Evolutionary conservation across 2,113 vertebrate genomes (phyloP), one percentile per base, ranked within the genome.

Genomic region (Notarius quadriscutis): DNA sequence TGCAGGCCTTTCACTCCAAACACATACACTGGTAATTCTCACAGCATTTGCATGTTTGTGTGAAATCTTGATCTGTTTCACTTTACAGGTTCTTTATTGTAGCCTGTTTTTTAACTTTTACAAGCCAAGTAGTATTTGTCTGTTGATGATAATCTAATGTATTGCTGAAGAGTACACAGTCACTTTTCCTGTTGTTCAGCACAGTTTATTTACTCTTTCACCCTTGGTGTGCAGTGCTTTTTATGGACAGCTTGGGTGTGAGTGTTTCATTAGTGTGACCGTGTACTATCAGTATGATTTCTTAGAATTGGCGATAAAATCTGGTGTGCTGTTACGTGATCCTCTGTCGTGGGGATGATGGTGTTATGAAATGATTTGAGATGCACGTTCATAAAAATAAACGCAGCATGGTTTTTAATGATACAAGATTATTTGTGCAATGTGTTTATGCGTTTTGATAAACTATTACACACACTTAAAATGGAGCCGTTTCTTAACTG

Each of bases 21-120:
- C 48, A 30, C 58, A 50, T 4, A 50, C 22, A 27, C 34, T 58
- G 87, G 72, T 81, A 82, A 87, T 87, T 85, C 12, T n/a, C 27
- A 22, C 9, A 65, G 34, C 2, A 83, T 86, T 79, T 83, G 81
- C 63, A 86, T 80, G 65, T 83, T 88, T 90, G 63, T 81, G 58
- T 25, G 50, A 25, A 51, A 53, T 88, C 63, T 62, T 83, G 48
- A 83, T 87, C 62, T 75, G 30, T 30, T 69, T 53, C 11, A 65
- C 55, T 81, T 9, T 55, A 17, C 1, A 82, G 34, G 48, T 5
- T 72, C 25, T 41, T 55, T 51, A 81, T 18, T 50, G 25, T 22
- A 34, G 30, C 84, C n/a, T 79, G 75, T 1, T 1, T 62, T 18
- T 50, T 57, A 4, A 62, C 57, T 30, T 27, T 50, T 30, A 30